A percentile compares a stretch with the other conserved stretches of the same genome.
Conservation (phyloP, 2,888 invertebrate genomes). For the Zeuzera pyrina region DNA sequence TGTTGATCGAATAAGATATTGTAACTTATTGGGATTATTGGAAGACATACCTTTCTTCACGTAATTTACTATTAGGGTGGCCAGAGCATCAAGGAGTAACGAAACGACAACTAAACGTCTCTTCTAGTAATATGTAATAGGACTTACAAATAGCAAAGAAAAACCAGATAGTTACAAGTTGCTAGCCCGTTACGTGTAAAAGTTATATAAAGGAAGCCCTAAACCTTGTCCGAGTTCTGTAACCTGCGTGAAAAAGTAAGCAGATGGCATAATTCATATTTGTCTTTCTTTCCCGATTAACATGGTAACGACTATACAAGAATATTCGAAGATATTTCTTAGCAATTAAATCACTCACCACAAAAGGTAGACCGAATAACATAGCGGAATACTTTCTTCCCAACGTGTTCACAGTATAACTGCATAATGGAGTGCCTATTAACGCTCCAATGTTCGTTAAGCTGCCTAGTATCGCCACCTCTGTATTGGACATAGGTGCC, state of each 20-base stretch:
- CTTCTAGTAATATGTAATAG: no score
- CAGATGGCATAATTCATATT: neutral
- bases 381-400: constrained; percentile 13
- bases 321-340: neutral
- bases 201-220: no score
- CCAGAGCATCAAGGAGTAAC: no score
- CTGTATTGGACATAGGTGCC: constrained; percentile 8
- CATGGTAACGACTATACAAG: neutral
- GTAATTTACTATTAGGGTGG: no score
- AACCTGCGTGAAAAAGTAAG: neutral
- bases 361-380: constrained; percentile 14
- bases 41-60: no score
- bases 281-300: neutral
- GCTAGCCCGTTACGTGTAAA: no score
- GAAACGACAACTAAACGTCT: no score
- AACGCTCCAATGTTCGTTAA: constrained; percentile 13
- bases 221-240: neutral
- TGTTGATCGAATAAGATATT: no score
- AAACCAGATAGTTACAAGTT: no score
- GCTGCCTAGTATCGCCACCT: constrained; percentile 11
- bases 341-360: constrained; percentile 8
- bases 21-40: no score
- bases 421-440: constrained; percentile 13
- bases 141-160: no score
- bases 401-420: constrained; percentile 8